Percentiles rank a stretch among this genome's conserved stretches.
Conservation (phyloP, 2,113 vertebrate species). For the Eulemur rufifrons region DNA sequence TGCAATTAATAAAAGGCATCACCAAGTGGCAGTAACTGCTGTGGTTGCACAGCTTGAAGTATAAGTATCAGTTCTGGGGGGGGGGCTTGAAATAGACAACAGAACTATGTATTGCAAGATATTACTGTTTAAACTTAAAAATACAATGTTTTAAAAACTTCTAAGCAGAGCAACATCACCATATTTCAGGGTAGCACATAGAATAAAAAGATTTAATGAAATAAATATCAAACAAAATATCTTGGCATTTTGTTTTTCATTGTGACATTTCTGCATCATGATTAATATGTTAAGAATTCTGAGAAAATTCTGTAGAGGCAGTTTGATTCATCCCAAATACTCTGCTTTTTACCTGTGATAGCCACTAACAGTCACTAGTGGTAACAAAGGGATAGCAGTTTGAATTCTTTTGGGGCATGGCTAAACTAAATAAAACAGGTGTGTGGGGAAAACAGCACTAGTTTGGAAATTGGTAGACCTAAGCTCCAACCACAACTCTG, state of each 20-base stretch:
- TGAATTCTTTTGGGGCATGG: background rate
- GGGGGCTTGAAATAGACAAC: background rate
- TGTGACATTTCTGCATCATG: slow-evolving; percentile 9
- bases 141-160: background rate
- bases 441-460: background rate
- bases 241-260: background rate
- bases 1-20: slow-evolving; percentile 18
- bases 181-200: background rate
- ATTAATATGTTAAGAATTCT: slow-evolving; percentile 29
- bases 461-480: background rate
- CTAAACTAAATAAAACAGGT: background rate
- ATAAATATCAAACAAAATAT: slow-evolving; percentile 32
- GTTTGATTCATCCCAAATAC: background rate
- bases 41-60: background rate
- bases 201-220: background rate
- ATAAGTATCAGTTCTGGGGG: background rate
- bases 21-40: background rate
- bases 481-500: background rate
- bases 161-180: background rate
- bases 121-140: slow-evolving; percentile 7
- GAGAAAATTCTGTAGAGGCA: background rate
- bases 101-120: background rate
- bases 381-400: background rate
- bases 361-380: background rate
- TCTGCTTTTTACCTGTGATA: background rate